Evolutionary conservation across 2,888 invertebrate genomes (phyloP).

Genomic region (Autographa pulchrina): DNA sequence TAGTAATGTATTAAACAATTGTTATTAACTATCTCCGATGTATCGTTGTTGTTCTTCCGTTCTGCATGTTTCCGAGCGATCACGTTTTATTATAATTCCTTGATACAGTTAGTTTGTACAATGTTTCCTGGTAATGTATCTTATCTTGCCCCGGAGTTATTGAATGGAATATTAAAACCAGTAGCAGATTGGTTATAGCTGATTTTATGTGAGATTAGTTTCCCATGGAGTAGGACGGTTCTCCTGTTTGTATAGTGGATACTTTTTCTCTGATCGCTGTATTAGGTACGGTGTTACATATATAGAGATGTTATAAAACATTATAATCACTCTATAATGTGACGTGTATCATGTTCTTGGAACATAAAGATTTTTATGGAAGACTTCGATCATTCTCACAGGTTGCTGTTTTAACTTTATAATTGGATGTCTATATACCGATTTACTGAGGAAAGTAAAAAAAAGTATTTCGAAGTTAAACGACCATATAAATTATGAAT

Average conservation of each 20-base stretch:
- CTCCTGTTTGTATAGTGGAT: conserved; percentile 21
- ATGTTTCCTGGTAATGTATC: conserved; percentile 56
- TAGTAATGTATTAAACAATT: conserved; percentile 44
- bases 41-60: conserved; percentile 38
- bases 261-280: conserved; percentile 32
- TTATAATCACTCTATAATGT: conserved; percentile 25
- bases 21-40: conserved; percentile 41
- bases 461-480: neutral
- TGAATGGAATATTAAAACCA: conserved; percentile 54
- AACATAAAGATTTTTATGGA: conserved; percentile 10
- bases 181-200: conserved; percentile 47
- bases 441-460: neutral
- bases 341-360: conserved; percentile 25
- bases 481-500: too few relatives aligned
- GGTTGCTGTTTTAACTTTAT: neutral
- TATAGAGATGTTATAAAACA: conserved; percentile 13
- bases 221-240: conserved; percentile 34
- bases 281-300: conserved; percentile 26
- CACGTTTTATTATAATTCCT: conserved; percentile 47
- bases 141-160: conserved; percentile 48
- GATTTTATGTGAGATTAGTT: conserved; percentile 51
- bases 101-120: conserved; percentile 41
- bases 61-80: conserved; percentile 39
- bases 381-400: neutral
- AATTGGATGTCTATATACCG: neutral